These are phyloP conservation scores for Buathra laborator DNA, from an alignment of 2,888 invertebrate species.

Conservation along the genomic window DNA sequence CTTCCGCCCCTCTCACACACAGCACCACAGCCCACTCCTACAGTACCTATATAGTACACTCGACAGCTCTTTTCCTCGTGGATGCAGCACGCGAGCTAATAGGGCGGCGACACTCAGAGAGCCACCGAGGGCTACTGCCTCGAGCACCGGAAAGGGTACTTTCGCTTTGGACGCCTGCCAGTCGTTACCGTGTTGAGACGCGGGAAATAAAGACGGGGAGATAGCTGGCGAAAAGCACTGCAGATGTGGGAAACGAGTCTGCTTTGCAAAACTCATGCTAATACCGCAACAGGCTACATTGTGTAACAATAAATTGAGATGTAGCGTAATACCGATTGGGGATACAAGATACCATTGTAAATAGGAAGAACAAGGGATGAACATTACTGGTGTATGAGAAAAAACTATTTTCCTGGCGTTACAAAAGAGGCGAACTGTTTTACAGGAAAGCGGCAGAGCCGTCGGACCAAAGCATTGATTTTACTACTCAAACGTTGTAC, in stretches of 20 bases:
- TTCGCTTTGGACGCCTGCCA: slow-evolving; percentile 74
- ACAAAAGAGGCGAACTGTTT: too few species aligned
- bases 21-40: neutral
- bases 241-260: neutral
- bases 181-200: slow-evolving; percentile 35
- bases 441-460: too few species aligned
- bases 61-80: slow-evolving; percentile 1
- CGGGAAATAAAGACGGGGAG: neutral
- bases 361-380: neutral
- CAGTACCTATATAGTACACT: neutral
- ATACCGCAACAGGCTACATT: slow-evolving; percentile 4
- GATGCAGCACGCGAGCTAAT: slow-evolving; percentile 42
- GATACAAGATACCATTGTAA: neutral
- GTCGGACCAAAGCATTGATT: too few species aligned
- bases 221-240: neutral
- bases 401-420: too few species aligned
- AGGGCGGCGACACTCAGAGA: slow-evolving; percentile 72
- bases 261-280: neutral
- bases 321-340: too few species aligned
- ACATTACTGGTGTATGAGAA: too few species aligned
- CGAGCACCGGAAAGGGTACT: slow-evolving; percentile 70
- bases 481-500: too few species aligned
- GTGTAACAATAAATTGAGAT: neutral
- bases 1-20: slow-evolving; percentile 15
- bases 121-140: slow-evolving; percentile 65